These are phyloP conservation scores for Coptodon rendalli DNA, from an alignment of 2,113 vertebrate genomes.

Conservation along the genomic window DNA sequence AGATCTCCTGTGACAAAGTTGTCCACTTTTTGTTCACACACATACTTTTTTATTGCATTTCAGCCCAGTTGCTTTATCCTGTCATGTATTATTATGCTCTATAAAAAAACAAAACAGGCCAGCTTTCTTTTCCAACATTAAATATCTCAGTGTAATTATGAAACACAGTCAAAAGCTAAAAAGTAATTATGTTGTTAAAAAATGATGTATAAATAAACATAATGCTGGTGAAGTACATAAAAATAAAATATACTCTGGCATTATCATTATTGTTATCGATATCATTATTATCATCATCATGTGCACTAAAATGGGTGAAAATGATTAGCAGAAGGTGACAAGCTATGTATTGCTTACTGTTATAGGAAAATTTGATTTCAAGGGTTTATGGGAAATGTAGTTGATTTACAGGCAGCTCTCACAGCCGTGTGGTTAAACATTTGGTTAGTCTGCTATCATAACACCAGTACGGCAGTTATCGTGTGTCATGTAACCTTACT, in stretches of 20 bases:
- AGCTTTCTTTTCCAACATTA: neutral
- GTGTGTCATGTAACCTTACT: neutral
- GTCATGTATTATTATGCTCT: slow-evolving; percentile 19
- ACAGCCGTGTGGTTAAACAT: slow-evolving; percentile 1
- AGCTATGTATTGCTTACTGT: slow-evolving; percentile 27
- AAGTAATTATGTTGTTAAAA: neutral
- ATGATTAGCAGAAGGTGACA: neutral
- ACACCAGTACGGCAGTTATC: neutral
- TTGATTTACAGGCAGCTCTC: slow-evolving; percentile 1
- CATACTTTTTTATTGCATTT: slow-evolving; percentile 21
- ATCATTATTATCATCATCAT: neutral
- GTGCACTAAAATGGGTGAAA: neutral
- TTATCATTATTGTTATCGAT: neutral
- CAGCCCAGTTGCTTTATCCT: neutral
- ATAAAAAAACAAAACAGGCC: slow-evolving; percentile 33
- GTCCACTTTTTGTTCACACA: slow-evolving; percentile 11
- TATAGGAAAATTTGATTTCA: neutral
- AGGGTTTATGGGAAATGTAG: slow-evolving; percentile 4
- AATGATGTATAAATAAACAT: slow-evolving; percentile 11
- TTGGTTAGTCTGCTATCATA: slow-evolving; percentile 13
- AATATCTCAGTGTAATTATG: neutral
- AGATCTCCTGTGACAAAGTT: neutral
- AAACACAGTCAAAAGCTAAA: neutral
- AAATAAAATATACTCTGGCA: neutral
- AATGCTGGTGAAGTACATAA: slow-evolving; percentile 21